Evolutionary conservation across 2,113 vertebrate genomes (phyloP).

Genomic region (Baryphthengus martii): DNA sequence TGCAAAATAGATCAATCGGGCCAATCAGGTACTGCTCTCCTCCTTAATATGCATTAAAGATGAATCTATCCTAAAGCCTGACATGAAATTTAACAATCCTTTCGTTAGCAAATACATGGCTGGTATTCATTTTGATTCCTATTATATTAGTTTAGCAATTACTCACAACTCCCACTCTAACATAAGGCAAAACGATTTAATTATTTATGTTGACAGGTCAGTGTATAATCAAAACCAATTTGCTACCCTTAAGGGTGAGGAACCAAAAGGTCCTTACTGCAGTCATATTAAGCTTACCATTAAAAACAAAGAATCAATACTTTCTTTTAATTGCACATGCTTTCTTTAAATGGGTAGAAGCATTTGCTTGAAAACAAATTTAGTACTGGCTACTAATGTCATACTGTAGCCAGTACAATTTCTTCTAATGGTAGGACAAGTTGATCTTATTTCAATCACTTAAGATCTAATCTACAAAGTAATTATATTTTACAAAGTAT

Average conservation of each 20-base stretch:
- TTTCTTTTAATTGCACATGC: not conserved
- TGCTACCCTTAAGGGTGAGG: not conserved
- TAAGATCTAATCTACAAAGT: not conserved
- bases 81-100: not conserved
- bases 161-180: not conserved
- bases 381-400: not conserved
- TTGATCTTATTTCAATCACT: not conserved
- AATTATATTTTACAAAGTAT: not conserved
- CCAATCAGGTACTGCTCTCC: not conserved
- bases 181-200: not conserved
- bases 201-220: not conserved
- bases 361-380: not conserved
- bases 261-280: not conserved
- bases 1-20: not conserved
- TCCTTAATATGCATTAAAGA: not conserved
- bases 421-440: not conserved
- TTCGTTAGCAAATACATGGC: not conserved
- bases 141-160: not conserved
- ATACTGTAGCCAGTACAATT: not conserved
- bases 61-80: not conserved
- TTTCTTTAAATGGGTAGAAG: not conserved
- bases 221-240: not conserved
- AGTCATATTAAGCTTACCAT: not conserved
- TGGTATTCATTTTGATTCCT: not conserved
- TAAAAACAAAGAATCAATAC: not conserved